These are phyloP conservation scores for Glaucopsyche alexis DNA, from an alignment of 2,888 invertebrate genomes.

Conservation along the genomic window DNA sequence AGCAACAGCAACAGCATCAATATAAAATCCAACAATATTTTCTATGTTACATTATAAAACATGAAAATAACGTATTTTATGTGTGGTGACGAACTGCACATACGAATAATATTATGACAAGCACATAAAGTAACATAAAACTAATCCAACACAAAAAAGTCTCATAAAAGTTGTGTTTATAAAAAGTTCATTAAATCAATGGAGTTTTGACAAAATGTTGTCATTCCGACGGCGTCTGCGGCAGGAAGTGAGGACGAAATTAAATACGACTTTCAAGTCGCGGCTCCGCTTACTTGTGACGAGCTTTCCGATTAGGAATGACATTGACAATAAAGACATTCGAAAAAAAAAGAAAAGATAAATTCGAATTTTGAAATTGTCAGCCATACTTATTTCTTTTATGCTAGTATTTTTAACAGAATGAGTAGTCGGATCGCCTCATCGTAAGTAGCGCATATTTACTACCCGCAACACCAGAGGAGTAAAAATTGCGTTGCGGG, in stretches of 20 bases:
- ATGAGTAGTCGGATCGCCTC: no score
- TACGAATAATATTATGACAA: not conserved
- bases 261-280: conserved; percentile 52
- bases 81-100: no score
- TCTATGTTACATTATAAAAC: no score
- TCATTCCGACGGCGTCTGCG: not conserved
- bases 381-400: not conserved
- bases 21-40: no score
- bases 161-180: not conserved
- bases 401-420: no score
- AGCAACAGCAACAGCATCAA: no score
- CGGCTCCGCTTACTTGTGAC: not conserved
- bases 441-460: no score
- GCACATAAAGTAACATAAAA: not conserved
- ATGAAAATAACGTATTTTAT: no score
- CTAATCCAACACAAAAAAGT: not conserved
- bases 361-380: not conserved
- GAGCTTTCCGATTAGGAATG: conserved; percentile 18
- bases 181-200: conserved; percentile 7
- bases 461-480: no score
- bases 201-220: conserved; percentile 13
- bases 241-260: conserved; percentile 69
- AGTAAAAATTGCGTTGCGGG: no score
- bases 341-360: not conserved
- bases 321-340: not conserved